Percentiles rank a stretch among this genome's conserved stretches.
Conservation (phyloP, 2,797 vertebrate species). For the Delichon dasypus region DNA sequence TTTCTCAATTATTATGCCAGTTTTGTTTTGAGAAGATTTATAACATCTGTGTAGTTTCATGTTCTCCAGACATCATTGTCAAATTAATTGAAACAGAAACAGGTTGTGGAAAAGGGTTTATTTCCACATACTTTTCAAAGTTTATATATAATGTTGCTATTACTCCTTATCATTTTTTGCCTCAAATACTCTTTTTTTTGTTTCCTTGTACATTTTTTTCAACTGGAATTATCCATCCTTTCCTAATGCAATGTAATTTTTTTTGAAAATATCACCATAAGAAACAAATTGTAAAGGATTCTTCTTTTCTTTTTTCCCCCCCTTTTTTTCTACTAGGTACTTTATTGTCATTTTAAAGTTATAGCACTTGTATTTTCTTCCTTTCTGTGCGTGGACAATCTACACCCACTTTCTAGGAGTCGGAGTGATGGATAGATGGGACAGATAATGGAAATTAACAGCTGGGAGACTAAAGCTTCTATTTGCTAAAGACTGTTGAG, state of each 20-base stretch:
- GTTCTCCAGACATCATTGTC: neutral
- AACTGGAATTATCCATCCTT: neutral
- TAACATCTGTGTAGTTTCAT: neutral
- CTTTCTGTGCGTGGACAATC: neutral
- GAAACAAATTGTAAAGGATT: neutral
- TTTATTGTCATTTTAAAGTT: neutral
- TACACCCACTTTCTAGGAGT: neutral
- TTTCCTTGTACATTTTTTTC: neutral
- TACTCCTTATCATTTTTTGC: neutral
- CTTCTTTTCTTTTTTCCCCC: accelerated
- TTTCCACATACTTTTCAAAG: neutral
- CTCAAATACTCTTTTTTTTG: neutral
- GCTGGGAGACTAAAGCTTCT: neutral
- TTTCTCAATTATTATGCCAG: neutral
- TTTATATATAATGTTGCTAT: neutral
- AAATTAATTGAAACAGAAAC: neutral
- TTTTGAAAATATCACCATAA: neutral
- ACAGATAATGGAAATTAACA: neutral
- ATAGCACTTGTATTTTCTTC: neutral
- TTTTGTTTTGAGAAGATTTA: neutral
- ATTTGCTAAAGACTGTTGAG: neutral
- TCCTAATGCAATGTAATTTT: neutral
- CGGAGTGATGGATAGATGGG: neutral
- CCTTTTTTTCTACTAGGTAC: accelerated
- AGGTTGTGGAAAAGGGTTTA: neutral